Base-by-base conservation (phyloP, 2,888 invertebrate genomes). In the Cetonia aurata region DNA sequence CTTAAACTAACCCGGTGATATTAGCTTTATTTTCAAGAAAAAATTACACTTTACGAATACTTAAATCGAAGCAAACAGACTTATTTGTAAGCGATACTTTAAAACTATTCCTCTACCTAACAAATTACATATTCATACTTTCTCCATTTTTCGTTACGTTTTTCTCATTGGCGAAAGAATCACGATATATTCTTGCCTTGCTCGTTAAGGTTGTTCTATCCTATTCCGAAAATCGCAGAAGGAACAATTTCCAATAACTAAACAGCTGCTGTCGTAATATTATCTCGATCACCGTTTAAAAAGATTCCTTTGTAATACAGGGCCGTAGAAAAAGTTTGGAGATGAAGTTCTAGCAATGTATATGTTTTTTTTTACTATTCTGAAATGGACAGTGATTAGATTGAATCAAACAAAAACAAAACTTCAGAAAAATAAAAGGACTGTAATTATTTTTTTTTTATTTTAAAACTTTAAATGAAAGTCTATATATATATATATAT, bases 31-130 rank as follows among this genome's bases (percentile, higher is more conserved):
- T 44, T 42, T 15, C 17, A 13, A 31, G 46, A 57, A 56, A n/a
- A 44, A 67, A 67, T 55, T 60, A 60, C 60, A 60, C 19, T 12
- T 52, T 52, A 65, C 62, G 9, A 37, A 37, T 50, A 52, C 25
- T 50, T 9, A 69, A n/a, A 60, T 37, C 62, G 48, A 62, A 46
- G 60, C 69, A 62, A 62, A 65, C 52, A 62, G 55, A 62, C 65
- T 69, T 67, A 67, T 69, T 55, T 62, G 44, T 70, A 70, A 68
- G 70, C 67, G 68, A 46, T 56, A 65, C 69, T 69, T 73, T 78
- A 78, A 78, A 78, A 78, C 79, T 80, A 79, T 79, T 78, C 77
- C 77, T 78, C 77, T 79, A 79, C 78, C 79, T 78, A 79, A 80
- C 79, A 78, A 75, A 9, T 6, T 37, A 9, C 37, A 9, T 76